Conservation (phyloP, 2,888 invertebrate genomes). For the Lasioglossum vierecki region DNA sequence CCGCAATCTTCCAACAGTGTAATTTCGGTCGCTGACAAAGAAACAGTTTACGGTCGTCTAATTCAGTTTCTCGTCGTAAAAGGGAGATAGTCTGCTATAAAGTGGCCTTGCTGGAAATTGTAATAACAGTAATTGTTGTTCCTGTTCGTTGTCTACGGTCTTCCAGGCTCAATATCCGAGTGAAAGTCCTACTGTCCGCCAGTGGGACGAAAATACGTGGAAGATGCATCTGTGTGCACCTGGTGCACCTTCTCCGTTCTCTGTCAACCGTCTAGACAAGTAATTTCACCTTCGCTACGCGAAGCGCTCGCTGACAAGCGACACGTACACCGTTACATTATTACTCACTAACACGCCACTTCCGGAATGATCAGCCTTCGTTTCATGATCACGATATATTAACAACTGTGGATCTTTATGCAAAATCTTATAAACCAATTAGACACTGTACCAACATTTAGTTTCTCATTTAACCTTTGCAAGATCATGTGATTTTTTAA, state of each 20-base stretch:
- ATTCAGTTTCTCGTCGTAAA: slow-evolving; percentile 38
- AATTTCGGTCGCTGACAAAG: slow-evolving; percentile 39
- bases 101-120: slow-evolving; percentile 43
- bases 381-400: not conserved
- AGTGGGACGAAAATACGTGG: slow-evolving; percentile 35
- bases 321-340: not conserved
- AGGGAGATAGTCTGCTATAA: slow-evolving; percentile 22
- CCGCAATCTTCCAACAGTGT: slow-evolving; percentile 14
- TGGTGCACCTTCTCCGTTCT: slow-evolving; percentile 23
- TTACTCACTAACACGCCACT: not conserved
- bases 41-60: slow-evolving; percentile 34
- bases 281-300: slow-evolving; percentile 43
- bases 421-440: not conserved
- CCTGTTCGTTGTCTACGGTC: slow-evolving; percentile 29
- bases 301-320: slow-evolving; percentile 17
- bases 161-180: slow-evolving; percentile 48
- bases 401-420: not conserved
- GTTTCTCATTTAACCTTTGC: not conserved
- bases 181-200: slow-evolving; percentile 55
- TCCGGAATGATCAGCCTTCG: slow-evolving; percentile 6
- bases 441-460: not conserved
- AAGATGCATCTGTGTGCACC: slow-evolving; percentile 18
- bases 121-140: slow-evolving; percentile 50
- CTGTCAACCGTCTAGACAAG: slow-evolving; percentile 14
- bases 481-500: too few relatives aligned